Evolutionary conservation across 2,888 invertebrate genomes (phyloP).

Genomic region (Sarcophaga variegata): DNA sequence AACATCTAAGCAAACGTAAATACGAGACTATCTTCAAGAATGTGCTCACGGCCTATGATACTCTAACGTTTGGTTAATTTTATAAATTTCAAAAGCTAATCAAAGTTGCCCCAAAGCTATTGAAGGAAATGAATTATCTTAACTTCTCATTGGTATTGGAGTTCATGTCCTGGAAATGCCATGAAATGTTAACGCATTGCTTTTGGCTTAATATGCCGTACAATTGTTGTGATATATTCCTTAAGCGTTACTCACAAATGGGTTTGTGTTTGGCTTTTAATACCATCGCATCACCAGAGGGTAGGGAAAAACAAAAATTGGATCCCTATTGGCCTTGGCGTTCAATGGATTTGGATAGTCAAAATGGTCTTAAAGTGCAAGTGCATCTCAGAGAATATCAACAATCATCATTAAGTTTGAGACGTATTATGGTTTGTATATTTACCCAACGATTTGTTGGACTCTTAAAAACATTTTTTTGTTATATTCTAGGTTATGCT

Average conservation of each 20-base stretch:
- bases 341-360: slow-evolving; percentile 68
- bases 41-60: slow-evolving; percentile 75
- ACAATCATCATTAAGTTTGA: slow-evolving; percentile 72
- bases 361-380: slow-evolving; percentile 72
- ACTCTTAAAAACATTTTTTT: no score
- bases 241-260: slow-evolving; percentile 79
- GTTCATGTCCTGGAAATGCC: slow-evolving; percentile 79
- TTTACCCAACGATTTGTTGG: no score
- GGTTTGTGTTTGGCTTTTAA: slow-evolving; percentile 83
- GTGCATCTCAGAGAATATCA: slow-evolving; percentile 70
- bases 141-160: slow-evolving; percentile 76
- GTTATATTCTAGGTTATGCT: slow-evolving; percentile 63
- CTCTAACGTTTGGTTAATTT: slow-evolving; percentile 74
- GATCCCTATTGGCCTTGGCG: slow-evolving; percentile 71
- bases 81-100: slow-evolving; percentile 70
- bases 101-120: neutral
- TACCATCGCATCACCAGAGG: slow-evolving; percentile 73
- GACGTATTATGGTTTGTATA: no score
- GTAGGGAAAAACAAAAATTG: slow-evolving; percentile 65
- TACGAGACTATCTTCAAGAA: slow-evolving; percentile 72
- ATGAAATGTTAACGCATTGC: slow-evolving; percentile 80
- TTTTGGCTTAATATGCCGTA: slow-evolving; percentile 79
- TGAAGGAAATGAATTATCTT: slow-evolving; percentile 33
- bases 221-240: slow-evolving; percentile 82
- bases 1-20: slow-evolving; percentile 58